Base-by-base conservation (phyloP, 1,140 invertebrate genomes). In the Plutomurus gul region DNA sequence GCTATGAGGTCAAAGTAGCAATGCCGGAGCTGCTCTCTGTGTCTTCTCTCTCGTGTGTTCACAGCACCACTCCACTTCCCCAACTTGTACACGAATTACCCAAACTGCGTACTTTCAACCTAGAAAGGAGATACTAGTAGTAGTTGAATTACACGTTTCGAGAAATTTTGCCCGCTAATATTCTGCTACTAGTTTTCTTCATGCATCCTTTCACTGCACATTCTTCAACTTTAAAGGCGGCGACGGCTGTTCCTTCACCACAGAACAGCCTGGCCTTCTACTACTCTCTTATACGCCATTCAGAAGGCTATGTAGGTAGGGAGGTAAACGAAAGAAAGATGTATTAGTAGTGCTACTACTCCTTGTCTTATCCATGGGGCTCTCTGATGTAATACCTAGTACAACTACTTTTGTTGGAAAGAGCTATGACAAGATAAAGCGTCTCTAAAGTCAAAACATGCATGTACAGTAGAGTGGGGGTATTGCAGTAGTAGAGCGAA, bases 401-500 rank as follows among this genome's bases (percentile, higher is more conserved):
- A n/a, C n/a, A n/a, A n/a, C n/a, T n/a, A n/a, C n/a, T n/a, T n/a
- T n/a, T n/a, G n/a, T n/a, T n/a, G n/a, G n/a, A n/a, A n/a, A n/a
- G n/a, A n/a, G n/a, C n/a, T n/a, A n/a, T n/a, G n/a, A n/a, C n/a
- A 33, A 4, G 27, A 65, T 65, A n/a, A 13, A 6, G 36, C 16
- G 56, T n/a, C 36, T 65, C 56, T 65, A 65, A 65, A 65, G 25
- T 65, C 56, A 33, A 33, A 65, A 65, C 56, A 65, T 30, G 36
- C 36, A 27, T n/a, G 25, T 10, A 51, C 36, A 60, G 7, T 30
- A 43, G 39, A 43, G 39, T 43, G 39, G n/a, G 39, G 1, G 13
- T 13, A 65, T 30, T 13, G 27, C 5, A 65, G 56, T 33, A 65
- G 25, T 3, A 36, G 25, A 7, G 30, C n/a, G 56, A 65, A 65